These are phyloP conservation scores for Struthio camelus DNA, from an alignment of 2,113 vertebrate species.

Conservation along the genomic window DNA sequence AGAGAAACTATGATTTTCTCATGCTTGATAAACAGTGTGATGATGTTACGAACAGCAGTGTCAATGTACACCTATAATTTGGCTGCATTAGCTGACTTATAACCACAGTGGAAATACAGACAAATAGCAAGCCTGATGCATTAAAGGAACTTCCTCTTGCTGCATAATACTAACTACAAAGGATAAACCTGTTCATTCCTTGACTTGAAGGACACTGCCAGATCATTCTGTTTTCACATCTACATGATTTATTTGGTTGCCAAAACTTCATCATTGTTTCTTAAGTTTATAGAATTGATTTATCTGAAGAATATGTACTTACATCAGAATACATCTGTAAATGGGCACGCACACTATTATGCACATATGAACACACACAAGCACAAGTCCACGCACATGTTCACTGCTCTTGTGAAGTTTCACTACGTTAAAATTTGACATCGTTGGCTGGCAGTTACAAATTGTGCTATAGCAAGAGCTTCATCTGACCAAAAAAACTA, in stretches of 20 bases:
- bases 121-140: neutral
- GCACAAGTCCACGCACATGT: fast-evolving
- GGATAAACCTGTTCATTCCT: neutral
- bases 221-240: neutral
- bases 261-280: neutral
- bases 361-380: fast-evolving
- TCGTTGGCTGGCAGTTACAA: neutral
- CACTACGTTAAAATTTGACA: neutral
- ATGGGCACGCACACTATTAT: fast-evolving
- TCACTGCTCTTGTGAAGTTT: neutral
- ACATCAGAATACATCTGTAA: neutral
- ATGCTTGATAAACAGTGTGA: conserved; percentile 54
- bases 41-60: conserved; percentile 30
- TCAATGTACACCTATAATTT: conserved; percentile 33
- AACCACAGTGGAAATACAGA: neutral
- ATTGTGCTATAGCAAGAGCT: neutral
- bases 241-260: neutral
- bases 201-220: neutral
- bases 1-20: conserved; percentile 16
- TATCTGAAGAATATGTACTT: neutral
- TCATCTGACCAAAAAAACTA: neutral
- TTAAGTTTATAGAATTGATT: neutral
- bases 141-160: neutral
- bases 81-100: conserved; percentile 11
- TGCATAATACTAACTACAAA: neutral